A percentile compares a stretch with the other conserved stretches of the same genome.
phyloP scores from a whole-genome alignment of 2,888 invertebrate genomes.

The Drosophila aldrichi region DNA sequence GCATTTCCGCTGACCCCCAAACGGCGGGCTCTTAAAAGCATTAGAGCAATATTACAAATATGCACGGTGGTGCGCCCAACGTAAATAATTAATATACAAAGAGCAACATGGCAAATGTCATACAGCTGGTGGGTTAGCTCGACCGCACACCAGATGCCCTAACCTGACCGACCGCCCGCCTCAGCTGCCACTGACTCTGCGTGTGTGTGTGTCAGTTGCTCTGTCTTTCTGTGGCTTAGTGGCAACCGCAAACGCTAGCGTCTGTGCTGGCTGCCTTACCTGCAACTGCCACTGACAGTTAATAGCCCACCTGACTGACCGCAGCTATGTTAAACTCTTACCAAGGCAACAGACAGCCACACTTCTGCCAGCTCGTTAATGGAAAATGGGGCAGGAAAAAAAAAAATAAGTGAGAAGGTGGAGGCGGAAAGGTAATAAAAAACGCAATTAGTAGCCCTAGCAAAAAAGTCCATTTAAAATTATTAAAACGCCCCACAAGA shows the following conservation, averaged over 20 bases:
- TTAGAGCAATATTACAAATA: slow-evolving; percentile 65
- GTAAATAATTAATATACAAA: slow-evolving; percentile 69
- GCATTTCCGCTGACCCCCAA: slow-evolving; percentile 21
- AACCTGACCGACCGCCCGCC: neutral
- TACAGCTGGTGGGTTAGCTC: slow-evolving; percentile 25
- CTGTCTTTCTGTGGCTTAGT: slow-evolving; percentile 39
- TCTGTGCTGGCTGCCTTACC: slow-evolving; percentile 34
- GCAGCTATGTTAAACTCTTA: slow-evolving; percentile 29
- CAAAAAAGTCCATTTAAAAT: slow-evolving; percentile 41
- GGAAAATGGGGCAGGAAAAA: slow-evolving; percentile 7
- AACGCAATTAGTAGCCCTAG: slow-evolving; percentile 34
- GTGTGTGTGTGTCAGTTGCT: slow-evolving; percentile 11
- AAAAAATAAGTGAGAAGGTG: neutral
- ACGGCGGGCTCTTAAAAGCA: slow-evolving; percentile 47
- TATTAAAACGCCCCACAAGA: slow-evolving; percentile 53
- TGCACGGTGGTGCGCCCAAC: slow-evolving; percentile 47
- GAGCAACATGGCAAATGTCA: slow-evolving; percentile 56
- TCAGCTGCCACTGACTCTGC: neutral
- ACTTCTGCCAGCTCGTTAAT: slow-evolving; percentile 24
- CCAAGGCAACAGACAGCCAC: slow-evolving; percentile 13
- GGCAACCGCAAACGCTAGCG: slow-evolving; percentile 57
- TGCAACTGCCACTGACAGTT: slow-evolving; percentile 66
- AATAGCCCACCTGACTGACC: slow-evolving; percentile 48
- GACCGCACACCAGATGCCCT: slow-evolving; percentile 33
- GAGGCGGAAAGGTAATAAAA: slow-evolving; percentile 2